phyloP scores from a whole-genome alignment of 1,140 invertebrate species.

The Drosophila jambulina region DNA sequence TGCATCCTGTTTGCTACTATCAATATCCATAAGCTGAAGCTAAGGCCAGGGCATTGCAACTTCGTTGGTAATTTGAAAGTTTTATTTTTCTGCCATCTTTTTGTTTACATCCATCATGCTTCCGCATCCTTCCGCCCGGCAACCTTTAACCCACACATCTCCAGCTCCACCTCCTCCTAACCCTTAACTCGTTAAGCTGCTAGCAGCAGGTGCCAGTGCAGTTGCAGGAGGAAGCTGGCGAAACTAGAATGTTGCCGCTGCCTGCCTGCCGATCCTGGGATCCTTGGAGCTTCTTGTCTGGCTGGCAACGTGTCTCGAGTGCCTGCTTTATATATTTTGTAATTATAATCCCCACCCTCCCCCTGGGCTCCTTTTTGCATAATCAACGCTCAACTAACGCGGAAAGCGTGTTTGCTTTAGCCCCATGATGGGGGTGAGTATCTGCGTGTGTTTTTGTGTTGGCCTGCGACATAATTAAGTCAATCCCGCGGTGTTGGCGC shows the following conservation, averaged over 20 bases:
- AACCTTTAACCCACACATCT: neutral
- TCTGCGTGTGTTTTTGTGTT: slow-evolving; percentile 25
- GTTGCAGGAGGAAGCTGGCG: slow-evolving; percentile 27
- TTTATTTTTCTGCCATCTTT: slow-evolving; percentile 18
- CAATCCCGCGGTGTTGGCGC: slow-evolving; percentile 74
- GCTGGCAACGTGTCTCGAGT: slow-evolving; percentile 66
- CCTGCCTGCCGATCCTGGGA: slow-evolving; percentile 5
- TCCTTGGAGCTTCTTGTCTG: slow-evolving; percentile 26
- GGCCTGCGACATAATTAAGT: slow-evolving; percentile 78
- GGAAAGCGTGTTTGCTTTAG: slow-evolving; percentile 67
- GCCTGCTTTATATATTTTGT: slow-evolving; percentile 77
- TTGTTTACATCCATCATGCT: slow-evolving; percentile 40
- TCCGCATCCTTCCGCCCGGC: neutral
- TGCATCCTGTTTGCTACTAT: neutral
- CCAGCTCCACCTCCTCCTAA: neutral
- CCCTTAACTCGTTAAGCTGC: slow-evolving; percentile 35
- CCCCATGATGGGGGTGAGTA: slow-evolving; percentile 20
- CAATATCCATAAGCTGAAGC: slow-evolving; percentile 28
- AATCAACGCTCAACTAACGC: slow-evolving; percentile 57
- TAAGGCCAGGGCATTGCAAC: slow-evolving; percentile 16
- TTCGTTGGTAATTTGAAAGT: slow-evolving; percentile 13
- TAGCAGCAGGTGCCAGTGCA: neutral
- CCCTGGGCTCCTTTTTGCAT: slow-evolving; percentile 48
- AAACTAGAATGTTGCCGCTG: slow-evolving; percentile 21
- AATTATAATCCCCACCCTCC: slow-evolving; percentile 67